phyloP scores from a whole-genome alignment of 1,140 invertebrate genomes.

The Colletes gigas region DNA sequence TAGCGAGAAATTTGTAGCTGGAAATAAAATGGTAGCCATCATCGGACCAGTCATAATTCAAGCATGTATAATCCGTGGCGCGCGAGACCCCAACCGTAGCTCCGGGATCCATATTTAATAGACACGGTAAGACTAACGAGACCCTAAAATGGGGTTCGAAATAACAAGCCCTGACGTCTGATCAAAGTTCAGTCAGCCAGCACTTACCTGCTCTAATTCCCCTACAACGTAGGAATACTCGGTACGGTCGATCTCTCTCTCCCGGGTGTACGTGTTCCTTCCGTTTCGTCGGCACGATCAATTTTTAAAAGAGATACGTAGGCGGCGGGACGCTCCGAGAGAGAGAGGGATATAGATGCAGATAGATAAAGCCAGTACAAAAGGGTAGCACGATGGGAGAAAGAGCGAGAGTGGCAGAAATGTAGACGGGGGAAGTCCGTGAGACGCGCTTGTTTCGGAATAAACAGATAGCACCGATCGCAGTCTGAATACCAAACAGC shows the following conservation, averaged over 20 bases:
- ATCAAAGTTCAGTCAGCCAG: not conserved
- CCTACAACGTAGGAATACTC: not conserved
- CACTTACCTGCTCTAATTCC: not conserved
- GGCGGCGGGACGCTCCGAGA: not conserved
- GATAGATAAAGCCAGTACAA: slow-evolving; percentile 31
- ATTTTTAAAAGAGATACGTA: slow-evolving; percentile 71
- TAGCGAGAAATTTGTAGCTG: not conserved
- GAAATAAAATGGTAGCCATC: not conserved
- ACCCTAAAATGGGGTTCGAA: not conserved
- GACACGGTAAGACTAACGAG: not conserved
- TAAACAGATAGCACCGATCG: slow-evolving; percentile 78
- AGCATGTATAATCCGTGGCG: not conserved
- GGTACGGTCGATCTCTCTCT: not conserved
- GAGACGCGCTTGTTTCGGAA: slow-evolving; percentile 77
- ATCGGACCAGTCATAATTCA: not conserved
- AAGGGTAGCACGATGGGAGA: slow-evolving; percentile 39
- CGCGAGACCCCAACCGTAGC: not conserved
- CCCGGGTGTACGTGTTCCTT: slow-evolving; percentile 35
- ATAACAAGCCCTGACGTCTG: not conserved
- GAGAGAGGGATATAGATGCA: slow-evolving; percentile 30
- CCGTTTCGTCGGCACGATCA: slow-evolving; percentile 68
- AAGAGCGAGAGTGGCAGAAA: slow-evolving; percentile 40
- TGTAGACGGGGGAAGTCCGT: slow-evolving; percentile 43
- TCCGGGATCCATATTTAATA: not conserved
- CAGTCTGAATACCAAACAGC: slow-evolving; percentile 75